Conservation (phyloP, 2,888 invertebrate genomes). For the Tridacna gigas region DNA sequence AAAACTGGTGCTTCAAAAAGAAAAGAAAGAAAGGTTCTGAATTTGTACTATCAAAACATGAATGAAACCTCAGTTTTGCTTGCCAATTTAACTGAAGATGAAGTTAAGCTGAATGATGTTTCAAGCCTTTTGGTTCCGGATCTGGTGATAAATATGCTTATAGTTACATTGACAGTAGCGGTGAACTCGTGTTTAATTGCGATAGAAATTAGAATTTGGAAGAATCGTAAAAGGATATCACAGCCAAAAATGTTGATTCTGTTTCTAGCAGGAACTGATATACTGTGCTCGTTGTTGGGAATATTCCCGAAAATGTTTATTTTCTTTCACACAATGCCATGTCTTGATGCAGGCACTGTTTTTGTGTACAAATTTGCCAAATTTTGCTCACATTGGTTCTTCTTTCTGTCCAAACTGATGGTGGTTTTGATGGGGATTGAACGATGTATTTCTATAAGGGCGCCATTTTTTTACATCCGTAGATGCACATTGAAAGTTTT, state of each 20-base stretch:
- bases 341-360: conserved; percentile 6
- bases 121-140: not conserved
- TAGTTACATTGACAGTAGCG: conserved; percentile 14
- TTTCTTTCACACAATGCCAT: conserved; percentile 1
- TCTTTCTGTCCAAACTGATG: conserved; percentile 58
- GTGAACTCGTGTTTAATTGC: conserved; percentile 51
- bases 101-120: not conserved
- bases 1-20: no score
- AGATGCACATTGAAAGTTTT: conserved; percentile 51
- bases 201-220: conserved; percentile 53
- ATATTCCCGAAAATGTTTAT: conserved; percentile 45
- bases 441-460: conserved; percentile 55
- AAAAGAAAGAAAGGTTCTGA: no score
- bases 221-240: conserved; percentile 40
- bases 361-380: conserved; percentile 33
- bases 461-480: conserved; percentile 63
- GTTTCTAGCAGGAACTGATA: conserved; percentile 41
- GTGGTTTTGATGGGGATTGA: conserved; percentile 64
- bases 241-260: conserved; percentile 61
- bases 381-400: conserved; percentile 41
- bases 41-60: not conserved
- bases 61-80: not conserved
- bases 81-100: not conserved
- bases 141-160: conserved; percentile 5
- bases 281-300: conserved; percentile 43